Percentiles rank a stretch among this genome's conserved stretches.
Evolutionary conservation across 2,113 vertebrate species (phyloP).

Genomic region (Ochotona princeps): DNA sequence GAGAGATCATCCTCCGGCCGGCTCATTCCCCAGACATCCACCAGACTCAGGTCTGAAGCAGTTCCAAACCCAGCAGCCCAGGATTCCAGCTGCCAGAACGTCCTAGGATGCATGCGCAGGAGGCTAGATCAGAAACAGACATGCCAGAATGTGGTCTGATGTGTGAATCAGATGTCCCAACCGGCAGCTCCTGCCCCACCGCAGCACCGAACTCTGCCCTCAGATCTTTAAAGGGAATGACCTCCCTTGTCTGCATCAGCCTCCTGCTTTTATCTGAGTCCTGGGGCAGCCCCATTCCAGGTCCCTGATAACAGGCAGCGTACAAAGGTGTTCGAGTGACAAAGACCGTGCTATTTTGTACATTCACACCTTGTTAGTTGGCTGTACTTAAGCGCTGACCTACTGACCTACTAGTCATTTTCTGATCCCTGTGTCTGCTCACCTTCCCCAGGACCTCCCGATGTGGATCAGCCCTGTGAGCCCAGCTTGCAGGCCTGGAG

Average conservation of each 20-base stretch:
- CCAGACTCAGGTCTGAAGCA: too few species aligned
- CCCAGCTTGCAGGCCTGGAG: slow-evolving; percentile 98
- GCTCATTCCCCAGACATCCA: too few species aligned
- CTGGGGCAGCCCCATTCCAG: neutral
- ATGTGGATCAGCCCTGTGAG: slow-evolving; percentile 96
- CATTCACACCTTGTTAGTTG: neutral
- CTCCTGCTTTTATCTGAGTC: neutral
- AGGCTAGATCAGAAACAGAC: too few species aligned
- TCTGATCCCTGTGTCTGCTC: neutral
- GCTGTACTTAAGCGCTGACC: neutral
- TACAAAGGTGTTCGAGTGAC: neutral
- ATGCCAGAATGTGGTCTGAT: too few species aligned
- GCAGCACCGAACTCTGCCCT: neutral
- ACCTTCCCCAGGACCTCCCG: slow-evolving; percentile 90
- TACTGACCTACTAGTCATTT: neutral
- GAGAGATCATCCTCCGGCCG: too few species aligned
- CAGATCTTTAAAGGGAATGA: neutral
- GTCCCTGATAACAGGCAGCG: neutral
- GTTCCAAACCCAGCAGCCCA: too few species aligned
- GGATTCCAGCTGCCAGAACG: too few species aligned
- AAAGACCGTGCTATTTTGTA: neutral
- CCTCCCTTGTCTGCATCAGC: neutral
- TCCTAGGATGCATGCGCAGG: too few species aligned
- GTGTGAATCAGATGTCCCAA: too few species aligned
- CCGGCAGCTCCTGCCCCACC: too few species aligned